phyloP scores from a whole-genome alignment of 1,140 invertebrate species.

The Probaryconus sp. region DNA sequence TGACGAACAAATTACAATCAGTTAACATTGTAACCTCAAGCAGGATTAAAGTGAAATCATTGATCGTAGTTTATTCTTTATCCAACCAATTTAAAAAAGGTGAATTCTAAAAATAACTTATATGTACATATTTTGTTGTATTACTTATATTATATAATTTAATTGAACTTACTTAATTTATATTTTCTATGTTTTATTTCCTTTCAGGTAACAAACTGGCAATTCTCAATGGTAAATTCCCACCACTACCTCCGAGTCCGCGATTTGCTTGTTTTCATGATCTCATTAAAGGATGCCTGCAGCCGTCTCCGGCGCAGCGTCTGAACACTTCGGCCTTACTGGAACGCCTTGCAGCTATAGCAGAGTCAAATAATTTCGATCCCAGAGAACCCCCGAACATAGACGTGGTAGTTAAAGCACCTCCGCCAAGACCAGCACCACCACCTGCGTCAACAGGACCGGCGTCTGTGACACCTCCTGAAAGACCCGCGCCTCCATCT shows the following conservation, averaged over 20 bases:
- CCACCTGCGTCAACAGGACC: slow-evolving; percentile 68
- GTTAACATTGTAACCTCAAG: too few relatives aligned
- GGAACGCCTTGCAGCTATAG: slow-evolving; percentile 91
- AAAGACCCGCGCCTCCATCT: slow-evolving; percentile 55
- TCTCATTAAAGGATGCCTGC: slow-evolving; percentile 93
- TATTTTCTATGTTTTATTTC: too few relatives aligned
- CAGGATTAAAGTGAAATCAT: too few relatives aligned
- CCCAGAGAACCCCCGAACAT: slow-evolving; percentile 86
- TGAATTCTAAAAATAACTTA: too few relatives aligned
- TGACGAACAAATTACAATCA: too few relatives aligned
- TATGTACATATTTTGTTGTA: too few relatives aligned
- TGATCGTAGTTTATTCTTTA: too few relatives aligned
- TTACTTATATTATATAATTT: too few relatives aligned
- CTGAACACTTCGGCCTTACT: slow-evolving; percentile 87
- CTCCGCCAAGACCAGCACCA: slow-evolving; percentile 71
- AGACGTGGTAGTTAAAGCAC: slow-evolving; percentile 76
- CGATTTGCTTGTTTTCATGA: slow-evolving; percentile 92
- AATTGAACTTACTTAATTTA: too few relatives aligned
- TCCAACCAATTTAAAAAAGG: too few relatives aligned
- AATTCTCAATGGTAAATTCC: slow-evolving; percentile 98
- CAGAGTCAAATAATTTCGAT: slow-evolving; percentile 89
- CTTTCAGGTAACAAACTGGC: slow-evolving; percentile 89
- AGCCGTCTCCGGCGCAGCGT: slow-evolving; percentile 88
- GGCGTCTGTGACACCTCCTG: slow-evolving; percentile 47
- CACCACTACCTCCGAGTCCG: slow-evolving; percentile 87